Evolutionary conservation across 2,888 invertebrate genomes (phyloP).

Genomic region (Liodrosophila aerea): DNA sequence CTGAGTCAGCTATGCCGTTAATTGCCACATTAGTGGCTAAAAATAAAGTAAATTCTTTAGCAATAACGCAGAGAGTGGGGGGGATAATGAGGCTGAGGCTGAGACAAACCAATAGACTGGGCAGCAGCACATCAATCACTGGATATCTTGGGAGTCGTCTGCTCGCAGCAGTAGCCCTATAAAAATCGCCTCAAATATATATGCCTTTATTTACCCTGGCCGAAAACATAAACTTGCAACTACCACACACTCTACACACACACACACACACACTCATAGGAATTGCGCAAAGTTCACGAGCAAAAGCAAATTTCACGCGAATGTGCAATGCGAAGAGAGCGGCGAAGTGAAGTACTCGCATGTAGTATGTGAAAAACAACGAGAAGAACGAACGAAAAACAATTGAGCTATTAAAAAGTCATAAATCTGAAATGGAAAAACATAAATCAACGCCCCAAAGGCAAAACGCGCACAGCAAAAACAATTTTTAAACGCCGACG

Average conservation of each 20-base stretch:
- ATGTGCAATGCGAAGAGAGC: constrained; percentile 62
- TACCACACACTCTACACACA: too few species aligned
- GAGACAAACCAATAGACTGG: constrained; percentile 38
- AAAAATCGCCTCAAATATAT: constrained; percentile 22
- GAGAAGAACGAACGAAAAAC: constrained; percentile 46
- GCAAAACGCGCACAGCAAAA: constrained; percentile 56
- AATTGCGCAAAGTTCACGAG: constrained; percentile 69
- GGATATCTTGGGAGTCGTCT: constrained; percentile 24
- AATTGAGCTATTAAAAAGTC: constrained; percentile 75
- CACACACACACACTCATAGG: too few species aligned
- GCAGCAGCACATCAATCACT: constrained; percentile 61
- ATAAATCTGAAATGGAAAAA: constrained; percentile 75
- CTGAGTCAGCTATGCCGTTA: constrained; percentile 39
- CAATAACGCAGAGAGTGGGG: constrained; percentile 8
- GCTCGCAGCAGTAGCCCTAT: constrained; percentile 38
- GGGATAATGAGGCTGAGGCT: background rate
- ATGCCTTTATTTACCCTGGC: constrained; percentile 45
- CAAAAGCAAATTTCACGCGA: constrained; percentile 71
- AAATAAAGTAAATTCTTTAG: constrained; percentile 40
- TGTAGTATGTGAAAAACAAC: background rate
- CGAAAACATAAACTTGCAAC: constrained; percentile 44
- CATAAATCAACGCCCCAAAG: constrained; percentile 61
- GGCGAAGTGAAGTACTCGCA: constrained; percentile 19
- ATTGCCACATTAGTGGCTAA: constrained; percentile 31
- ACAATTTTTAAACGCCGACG: constrained; percentile 60